Evolutionary conservation across 2,113 vertebrate genomes (phyloP).

Genomic region (Nicator chloris): DNA sequence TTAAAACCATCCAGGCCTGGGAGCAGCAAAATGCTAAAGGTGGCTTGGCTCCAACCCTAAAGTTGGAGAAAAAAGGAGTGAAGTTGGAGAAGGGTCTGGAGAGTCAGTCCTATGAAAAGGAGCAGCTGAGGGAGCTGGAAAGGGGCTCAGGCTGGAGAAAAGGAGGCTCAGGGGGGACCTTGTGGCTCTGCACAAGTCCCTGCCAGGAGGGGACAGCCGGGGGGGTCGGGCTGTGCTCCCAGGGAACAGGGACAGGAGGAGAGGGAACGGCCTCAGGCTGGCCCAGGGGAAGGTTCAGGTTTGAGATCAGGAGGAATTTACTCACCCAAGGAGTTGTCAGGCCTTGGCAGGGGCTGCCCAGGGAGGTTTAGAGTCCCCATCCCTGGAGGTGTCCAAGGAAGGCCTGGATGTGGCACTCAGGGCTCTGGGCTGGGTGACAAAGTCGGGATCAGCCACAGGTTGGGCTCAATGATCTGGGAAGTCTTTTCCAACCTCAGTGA

Average conservation of each 20-base stretch:
- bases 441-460: accelerated
- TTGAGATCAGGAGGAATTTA: background rate
- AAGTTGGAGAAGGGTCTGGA: background rate
- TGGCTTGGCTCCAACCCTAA: background rate
- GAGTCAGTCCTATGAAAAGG: background rate
- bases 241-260: background rate
- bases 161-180: background rate
- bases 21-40: background rate
- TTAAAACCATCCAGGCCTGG: background rate
- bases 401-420: background rate
- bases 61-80: background rate
- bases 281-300: accelerated
- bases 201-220: background rate
- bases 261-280: accelerated
- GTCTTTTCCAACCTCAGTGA: background rate
- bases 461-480: background rate
- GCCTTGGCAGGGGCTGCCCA: background rate
- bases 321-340: background rate
- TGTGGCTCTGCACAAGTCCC: background rate
- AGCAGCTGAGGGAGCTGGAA: background rate
- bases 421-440: background rate
- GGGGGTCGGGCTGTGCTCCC: accelerated
- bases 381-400: background rate
- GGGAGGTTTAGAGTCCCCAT: background rate
- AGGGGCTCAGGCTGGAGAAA: background rate